A percentile compares a stretch with the other conserved stretches of the same genome.
These are phyloP conservation scores for Equus quagga DNA, from an alignment of 2,113 vertebrate species.

Conservation along the genomic window DNA sequence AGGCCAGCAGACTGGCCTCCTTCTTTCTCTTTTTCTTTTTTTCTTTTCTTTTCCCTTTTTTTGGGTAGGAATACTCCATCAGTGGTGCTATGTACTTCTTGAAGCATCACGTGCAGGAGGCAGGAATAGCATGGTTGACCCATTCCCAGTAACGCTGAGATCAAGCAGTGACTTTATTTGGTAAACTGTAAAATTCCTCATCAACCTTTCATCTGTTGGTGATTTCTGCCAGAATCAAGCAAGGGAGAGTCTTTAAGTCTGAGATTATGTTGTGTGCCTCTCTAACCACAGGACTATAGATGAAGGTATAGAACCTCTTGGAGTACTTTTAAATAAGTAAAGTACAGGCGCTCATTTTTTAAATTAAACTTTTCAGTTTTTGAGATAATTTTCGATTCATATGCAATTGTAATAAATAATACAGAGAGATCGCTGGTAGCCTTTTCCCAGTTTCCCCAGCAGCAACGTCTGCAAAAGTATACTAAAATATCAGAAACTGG, in stretches of 20 bases:
- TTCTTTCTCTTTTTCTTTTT: background rate
- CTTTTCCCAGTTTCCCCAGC: background rate
- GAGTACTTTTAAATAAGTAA: background rate
- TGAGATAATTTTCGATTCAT: background rate
- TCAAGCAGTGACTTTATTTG: background rate
- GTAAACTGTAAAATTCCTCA: too few relatives aligned
- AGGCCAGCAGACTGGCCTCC: too few relatives aligned
- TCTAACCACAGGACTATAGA: background rate
- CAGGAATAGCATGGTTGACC: accelerated
- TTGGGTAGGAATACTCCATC: background rate
- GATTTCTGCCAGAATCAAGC: background rate
- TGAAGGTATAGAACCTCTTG: background rate
- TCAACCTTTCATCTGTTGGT: background rate
- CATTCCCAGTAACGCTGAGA: background rate
- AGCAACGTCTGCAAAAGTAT: background rate
- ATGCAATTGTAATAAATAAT: background rate
- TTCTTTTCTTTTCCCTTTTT: background rate
- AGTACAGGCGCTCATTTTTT: background rate
- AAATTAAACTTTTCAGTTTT: background rate
- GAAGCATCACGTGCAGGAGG: background rate
- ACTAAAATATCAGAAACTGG: too few relatives aligned
- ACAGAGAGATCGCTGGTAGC: background rate
- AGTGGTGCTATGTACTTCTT: background rate
- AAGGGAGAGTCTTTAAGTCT: background rate
- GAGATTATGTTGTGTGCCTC: background rate